Percentiles rank a stretch among this genome's conserved stretches.
phyloP scores from a whole-genome alignment of 2,888 invertebrate genomes.

The Lutraria lutraria region DNA sequence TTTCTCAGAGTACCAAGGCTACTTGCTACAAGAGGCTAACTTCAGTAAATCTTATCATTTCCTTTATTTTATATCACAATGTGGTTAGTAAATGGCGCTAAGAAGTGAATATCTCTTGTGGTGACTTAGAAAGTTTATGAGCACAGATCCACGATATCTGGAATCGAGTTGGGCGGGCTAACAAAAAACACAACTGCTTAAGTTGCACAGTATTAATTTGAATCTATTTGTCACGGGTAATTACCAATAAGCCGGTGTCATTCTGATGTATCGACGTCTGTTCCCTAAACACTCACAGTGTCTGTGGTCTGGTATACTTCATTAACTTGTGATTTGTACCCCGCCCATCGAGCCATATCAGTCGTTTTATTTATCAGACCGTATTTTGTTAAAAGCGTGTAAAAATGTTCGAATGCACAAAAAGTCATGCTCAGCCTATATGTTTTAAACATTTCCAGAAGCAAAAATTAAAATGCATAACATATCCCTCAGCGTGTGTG shows the following conservation, averaged over 20 bases:
- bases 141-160: background rate
- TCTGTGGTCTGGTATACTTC: background rate
- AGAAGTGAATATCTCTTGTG: background rate
- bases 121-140: background rate
- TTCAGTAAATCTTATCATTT: no score
- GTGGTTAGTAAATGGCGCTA: background rate
- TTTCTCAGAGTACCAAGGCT: no score
- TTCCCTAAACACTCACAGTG: constrained; percentile 17
- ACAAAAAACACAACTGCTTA: constrained; percentile 12
- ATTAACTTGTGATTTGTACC: background rate
- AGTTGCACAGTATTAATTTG: constrained; percentile 40
- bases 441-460: no score
- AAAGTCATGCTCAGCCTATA: no score
- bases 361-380: background rate
- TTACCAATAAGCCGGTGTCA: constrained; percentile 37
- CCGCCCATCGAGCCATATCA: background rate
- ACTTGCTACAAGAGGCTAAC: no score
- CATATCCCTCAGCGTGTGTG: no score
- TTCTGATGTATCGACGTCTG: constrained; percentile 42
- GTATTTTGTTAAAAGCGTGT: no score
- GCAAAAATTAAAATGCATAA: no score
- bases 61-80: background rate
- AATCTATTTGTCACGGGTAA: constrained; percentile 57
- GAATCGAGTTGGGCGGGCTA: constrained; percentile 2
- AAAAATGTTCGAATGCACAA: no score